These are phyloP conservation scores for Hirtodrosophila trivittata DNA, from an alignment of 2,888 invertebrate species.

Conservation along the genomic window DNA sequence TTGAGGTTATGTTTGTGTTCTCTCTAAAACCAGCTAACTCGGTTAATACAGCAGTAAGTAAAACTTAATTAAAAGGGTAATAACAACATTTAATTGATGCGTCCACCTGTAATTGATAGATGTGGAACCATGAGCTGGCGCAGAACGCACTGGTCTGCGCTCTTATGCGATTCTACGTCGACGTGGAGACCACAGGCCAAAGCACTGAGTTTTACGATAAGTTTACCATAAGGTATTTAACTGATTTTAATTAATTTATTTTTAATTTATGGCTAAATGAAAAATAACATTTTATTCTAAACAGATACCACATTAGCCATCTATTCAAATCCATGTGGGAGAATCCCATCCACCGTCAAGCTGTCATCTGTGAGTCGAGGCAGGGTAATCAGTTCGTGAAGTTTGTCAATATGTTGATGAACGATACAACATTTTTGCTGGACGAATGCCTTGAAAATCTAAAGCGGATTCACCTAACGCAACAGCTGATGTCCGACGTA, in stretches of 20 bases:
- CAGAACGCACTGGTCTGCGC: constrained; percentile 93
- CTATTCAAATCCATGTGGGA: constrained; percentile 98
- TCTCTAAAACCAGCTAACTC: constrained; percentile 87
- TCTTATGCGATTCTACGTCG: constrained; percentile 99
- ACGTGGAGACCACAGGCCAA: constrained; percentile 98
- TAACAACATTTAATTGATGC: too few species aligned
- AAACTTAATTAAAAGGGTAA: not conserved
- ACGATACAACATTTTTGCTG: constrained; percentile 97
- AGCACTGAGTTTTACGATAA: constrained; percentile 99
- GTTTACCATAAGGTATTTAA: constrained; percentile 92
- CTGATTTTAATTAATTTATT: not conserved
- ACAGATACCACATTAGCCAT: constrained; percentile 95
- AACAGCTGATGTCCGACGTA: constrained; percentile 88
- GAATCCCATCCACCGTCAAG: constrained; percentile 92
- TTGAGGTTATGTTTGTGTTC: constrained; percentile 94
- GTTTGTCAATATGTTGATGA: constrained; percentile 98
- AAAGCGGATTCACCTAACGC: constrained; percentile 93
- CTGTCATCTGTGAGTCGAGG: constrained; percentile 95
- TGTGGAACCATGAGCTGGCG: constrained; percentile 94
- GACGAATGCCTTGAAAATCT: constrained; percentile 98
- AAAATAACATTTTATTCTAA: not conserved
- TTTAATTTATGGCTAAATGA: not conserved
- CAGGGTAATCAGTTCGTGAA: constrained; percentile 97
- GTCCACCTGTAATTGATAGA: constrained; percentile 82
- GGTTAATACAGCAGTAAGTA: constrained; percentile 82